Percentiles rank a stretch among this genome's conserved stretches.
Evolutionary conservation across 2,888 invertebrate species (phyloP).

Genomic region (Drosophila multiciliata): DNA sequence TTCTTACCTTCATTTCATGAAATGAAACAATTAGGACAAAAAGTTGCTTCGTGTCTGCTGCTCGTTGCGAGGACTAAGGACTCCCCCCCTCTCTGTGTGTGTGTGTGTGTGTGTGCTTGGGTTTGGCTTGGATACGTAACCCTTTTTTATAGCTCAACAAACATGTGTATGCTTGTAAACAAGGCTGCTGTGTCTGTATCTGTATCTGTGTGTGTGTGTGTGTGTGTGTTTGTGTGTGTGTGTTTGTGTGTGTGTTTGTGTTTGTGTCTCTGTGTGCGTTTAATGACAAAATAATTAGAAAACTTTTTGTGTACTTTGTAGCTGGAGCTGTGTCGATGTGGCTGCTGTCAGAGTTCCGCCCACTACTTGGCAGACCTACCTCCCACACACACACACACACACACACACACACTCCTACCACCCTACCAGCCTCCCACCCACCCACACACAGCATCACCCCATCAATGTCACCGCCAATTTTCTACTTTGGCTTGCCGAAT

Average conservation of each 20-base stretch:
- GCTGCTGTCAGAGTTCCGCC: slow-evolving; percentile 33
- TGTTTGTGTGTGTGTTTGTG: slow-evolving; percentile 21
- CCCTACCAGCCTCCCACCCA: background rate
- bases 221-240: slow-evolving; percentile 9
- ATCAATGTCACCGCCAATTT: slow-evolving; percentile 80
- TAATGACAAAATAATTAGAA: slow-evolving; percentile 85
- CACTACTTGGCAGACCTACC: slow-evolving; percentile 26
- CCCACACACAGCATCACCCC: slow-evolving; percentile 38
- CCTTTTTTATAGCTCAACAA: slow-evolving; percentile 78
- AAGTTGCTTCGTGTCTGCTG: slow-evolving; percentile 71
- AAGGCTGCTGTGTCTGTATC: slow-evolving; percentile 41
- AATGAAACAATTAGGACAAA: slow-evolving; percentile 81
- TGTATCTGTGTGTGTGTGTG: slow-evolving; percentile 53
- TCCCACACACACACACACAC: slow-evolving; percentile 1
- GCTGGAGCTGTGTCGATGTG: slow-evolving; percentile 61
- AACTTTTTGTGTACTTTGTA: slow-evolving; percentile 83
- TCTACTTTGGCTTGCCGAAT: slow-evolving; percentile 50
- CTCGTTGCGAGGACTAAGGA: slow-evolving; percentile 59
- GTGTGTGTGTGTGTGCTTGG: slow-evolving; percentile 38
- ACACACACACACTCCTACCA: background rate
- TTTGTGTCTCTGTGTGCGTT: slow-evolving; percentile 68
- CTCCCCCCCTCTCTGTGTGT: background rate
- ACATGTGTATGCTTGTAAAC: slow-evolving; percentile 75
- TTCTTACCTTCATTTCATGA: slow-evolving; percentile 80
- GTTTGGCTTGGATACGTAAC: slow-evolving; percentile 74